Percentiles rank a stretch among this genome's conserved stretches.
These are phyloP conservation scores for Cebus imitator DNA, from an alignment of 2,113 vertebrate species.

Conservation along the genomic window DNA sequence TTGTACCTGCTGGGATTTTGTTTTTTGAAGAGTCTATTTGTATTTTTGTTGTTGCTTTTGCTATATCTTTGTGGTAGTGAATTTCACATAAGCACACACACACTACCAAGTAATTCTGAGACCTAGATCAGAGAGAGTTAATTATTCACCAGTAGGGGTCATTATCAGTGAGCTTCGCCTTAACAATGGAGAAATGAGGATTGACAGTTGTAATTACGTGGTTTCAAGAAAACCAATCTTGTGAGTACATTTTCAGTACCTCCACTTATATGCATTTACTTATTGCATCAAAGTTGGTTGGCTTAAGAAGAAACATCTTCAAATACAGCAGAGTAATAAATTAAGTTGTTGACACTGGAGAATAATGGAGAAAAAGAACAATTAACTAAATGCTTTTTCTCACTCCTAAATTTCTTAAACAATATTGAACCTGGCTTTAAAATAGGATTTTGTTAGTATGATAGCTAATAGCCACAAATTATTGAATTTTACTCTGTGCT, in stretches of 20 bases:
- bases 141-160: slow-evolving; percentile 55
- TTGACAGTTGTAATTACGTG: slow-evolving; percentile 32
- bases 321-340: slow-evolving; percentile 26
- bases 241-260: slow-evolving; percentile 22
- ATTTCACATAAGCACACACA: slow-evolving; percentile 42
- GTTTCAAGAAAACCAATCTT: slow-evolving; percentile 33
- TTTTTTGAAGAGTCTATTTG: slow-evolving; percentile 65
- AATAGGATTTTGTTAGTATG: background rate
- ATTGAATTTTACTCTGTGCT: background rate
- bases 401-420: background rate
- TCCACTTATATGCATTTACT: slow-evolving; percentile 3
- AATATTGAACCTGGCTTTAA: background rate
- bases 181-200: slow-evolving; percentile 43
- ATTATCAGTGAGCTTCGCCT: slow-evolving; percentile 47
- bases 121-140: slow-evolving; percentile 49
- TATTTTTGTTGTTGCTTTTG: slow-evolving; percentile 51
- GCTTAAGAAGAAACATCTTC: slow-evolving; percentile 41
- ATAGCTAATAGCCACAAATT: background rate
- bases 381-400: background rate
- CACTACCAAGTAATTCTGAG: slow-evolving; percentile 46
- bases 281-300: slow-evolving; percentile 13
- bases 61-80: slow-evolving; percentile 30
- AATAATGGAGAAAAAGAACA: slow-evolving; percentile 1
- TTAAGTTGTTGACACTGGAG: background rate
- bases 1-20: slow-evolving; percentile 68